Base-by-base conservation (phyloP, 2,888 invertebrate species). In the Apamea crenata region DNA sequence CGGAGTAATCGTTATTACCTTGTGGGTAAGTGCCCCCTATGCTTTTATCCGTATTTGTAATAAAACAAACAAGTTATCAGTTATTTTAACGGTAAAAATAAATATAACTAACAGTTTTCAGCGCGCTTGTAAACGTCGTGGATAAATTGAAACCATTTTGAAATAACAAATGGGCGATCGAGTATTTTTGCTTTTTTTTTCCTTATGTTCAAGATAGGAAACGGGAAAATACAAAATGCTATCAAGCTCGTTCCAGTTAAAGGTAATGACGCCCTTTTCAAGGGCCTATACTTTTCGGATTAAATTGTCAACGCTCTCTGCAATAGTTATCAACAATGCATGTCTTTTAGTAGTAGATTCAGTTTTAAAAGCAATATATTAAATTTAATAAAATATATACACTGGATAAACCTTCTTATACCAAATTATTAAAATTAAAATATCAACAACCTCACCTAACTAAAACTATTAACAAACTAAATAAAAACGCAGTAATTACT, bases 131-230 rank as follows among this genome's bases (percentile, higher is more conserved):
- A 87, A 83, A 77, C 81, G 78, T 88, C 67, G 65, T 80, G 50
- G 71, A 87, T 81, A 86, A 86, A 86, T 86, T 83, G 79, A 86
- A 86, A 86, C 74, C 81, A 79, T 87, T 83, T 87, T 76, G 56
- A 82, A 86, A 84, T 84, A 87, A 84, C 78, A 77, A 87, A 80
- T 76, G 80, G 73, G 44, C 73, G 72, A 82, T 77, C 63, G 68
- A 76, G 67, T 79, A 72, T 74, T 80, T 81, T 21, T 67, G 0
- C 10, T 56, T 72, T 83, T 75, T 83, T 72, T 77, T 77, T 75
- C 68, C 73, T 78, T 66, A 18, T 79, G 63, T 56, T 78, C 68
- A 70, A 68, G 61, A 66, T 70, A 40, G 56, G 47, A 71, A 81
- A 74, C 40, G 74, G 56, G 63, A 61, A 82, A 81, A 80, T 44